Base-by-base conservation (phyloP, 2,888 invertebrate genomes). In the Blomia tropicalis region DNA sequence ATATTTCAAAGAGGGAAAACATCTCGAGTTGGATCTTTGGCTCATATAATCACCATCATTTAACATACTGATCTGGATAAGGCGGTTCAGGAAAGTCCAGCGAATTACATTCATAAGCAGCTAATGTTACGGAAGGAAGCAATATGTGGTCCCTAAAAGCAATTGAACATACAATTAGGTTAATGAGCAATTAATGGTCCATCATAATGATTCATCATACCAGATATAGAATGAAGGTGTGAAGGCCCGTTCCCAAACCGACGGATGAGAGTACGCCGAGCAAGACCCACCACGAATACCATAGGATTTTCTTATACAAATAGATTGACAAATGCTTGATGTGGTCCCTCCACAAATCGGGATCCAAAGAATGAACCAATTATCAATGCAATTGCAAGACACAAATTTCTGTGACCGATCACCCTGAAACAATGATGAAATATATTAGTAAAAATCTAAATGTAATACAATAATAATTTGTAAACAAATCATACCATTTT, bases 81-180 rank as follows among this genome's bases (percentile, higher is more conserved):
- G 98, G 98, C 56, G 98, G 98, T 70, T 86, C 83, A 0, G 96
- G 98, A 74, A 99, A 99, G 75, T 93, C 83, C 36, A 96, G 80
- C 27, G 85, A 82, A 58, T 87, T 86, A 74, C 98, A 99, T 76
- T 98, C 96, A 74, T 93, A 95, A 0, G 93, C 98, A 19, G 98
- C 98, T 72, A 98, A 78, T 2, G 98, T 98, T 47, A 99, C 98
- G 63, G 88, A 82, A n/a, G n/a, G n/a, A n/a, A 63, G 96, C 96
- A 77, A 99, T 98, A 73, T 96, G 95, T 31, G 98, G 98, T n/a
- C 98, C 98, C 77, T 78, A 69, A 36, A 59, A 29, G 30, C n/a
- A 19, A 43, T n/a, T 23, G n/a, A 58, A n/a, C 19, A 44, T 11
- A 4, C 7, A 44, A 11, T 11, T 19, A 11, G 22, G 22, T 47